phyloP scores from a whole-genome alignment of 2,113 vertebrate genomes.

The Onychostruthus taczanowskii region DNA sequence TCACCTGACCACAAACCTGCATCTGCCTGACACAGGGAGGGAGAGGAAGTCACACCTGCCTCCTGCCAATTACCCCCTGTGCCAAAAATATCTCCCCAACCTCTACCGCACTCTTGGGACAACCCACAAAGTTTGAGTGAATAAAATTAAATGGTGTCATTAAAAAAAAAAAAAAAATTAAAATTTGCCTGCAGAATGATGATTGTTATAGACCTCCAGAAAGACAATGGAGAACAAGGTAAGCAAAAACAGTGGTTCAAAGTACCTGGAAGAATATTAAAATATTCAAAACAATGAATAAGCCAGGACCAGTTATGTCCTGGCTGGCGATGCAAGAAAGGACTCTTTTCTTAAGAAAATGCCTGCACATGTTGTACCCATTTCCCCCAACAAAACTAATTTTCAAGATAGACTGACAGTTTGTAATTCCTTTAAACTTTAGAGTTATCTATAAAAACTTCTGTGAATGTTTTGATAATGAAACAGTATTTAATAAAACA shows the following conservation, averaged over 20 bases:
- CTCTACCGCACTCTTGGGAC: neutral
- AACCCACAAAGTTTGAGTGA: neutral
- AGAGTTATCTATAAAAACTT: neutral
- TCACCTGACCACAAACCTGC: neutral
- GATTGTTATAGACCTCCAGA: neutral
- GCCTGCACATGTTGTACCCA: neutral
- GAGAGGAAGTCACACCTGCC: neutral
- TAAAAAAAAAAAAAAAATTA: neutral
- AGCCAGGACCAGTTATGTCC: neutral
- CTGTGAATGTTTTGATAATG: neutral
- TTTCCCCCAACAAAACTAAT: neutral
- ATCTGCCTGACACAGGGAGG: fast-evolving
- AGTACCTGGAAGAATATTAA: neutral
- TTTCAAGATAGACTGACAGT: neutral
- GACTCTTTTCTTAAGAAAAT: neutral
- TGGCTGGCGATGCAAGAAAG: neutral
- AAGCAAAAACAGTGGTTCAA: neutral
- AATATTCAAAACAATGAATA: neutral
- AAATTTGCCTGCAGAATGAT: neutral
- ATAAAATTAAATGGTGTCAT: neutral
- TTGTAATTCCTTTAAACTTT: neutral
- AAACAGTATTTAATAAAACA: neutral
- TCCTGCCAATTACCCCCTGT: neutral
- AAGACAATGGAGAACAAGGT: neutral
- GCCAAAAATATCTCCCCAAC: neutral